Percentiles rank a stretch among this genome's conserved stretches.
Conservation (phyloP, 2,113 vertebrate species). For the Ursus arctos region DNA sequence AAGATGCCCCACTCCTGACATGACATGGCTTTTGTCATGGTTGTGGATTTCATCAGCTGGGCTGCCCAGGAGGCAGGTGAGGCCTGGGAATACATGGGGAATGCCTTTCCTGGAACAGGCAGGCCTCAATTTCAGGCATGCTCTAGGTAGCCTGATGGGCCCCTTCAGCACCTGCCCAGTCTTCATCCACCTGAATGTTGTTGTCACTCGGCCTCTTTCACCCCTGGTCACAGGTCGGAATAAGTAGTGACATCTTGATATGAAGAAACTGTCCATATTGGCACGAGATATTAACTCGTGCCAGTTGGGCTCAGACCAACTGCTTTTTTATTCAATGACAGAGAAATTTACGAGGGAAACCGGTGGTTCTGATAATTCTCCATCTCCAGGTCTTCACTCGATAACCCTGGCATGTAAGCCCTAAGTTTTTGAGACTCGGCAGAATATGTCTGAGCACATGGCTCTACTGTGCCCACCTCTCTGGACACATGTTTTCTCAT, state of each 20-base stretch:
- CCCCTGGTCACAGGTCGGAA: neutral
- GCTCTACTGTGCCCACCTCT: neutral
- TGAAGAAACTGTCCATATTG: neutral
- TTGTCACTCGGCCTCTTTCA: neutral
- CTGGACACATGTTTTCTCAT: neutral
- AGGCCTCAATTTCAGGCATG: neutral
- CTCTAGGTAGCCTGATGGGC: fast-evolving
- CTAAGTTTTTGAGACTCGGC: neutral
- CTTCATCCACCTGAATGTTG: neutral
- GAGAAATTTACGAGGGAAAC: neutral
- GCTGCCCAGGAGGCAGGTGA: neutral
- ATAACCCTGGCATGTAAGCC: neutral
- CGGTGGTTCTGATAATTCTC: neutral
- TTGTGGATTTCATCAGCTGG: neutral
- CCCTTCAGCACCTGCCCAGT: neutral
- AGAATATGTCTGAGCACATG: neutral
- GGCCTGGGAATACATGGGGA: neutral
- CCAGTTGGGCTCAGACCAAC: neutral
- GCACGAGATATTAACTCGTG: constrained; percentile 1
- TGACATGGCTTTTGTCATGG: neutral
- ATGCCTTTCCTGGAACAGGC: neutral
- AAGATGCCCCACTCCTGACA: neutral
- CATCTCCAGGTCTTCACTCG: neutral
- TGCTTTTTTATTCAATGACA: neutral
- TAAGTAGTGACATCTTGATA: neutral